These are phyloP conservation scores for Drosophila carrolli DNA, from an alignment of 1,140 invertebrate genomes.

Conservation along the genomic window DNA sequence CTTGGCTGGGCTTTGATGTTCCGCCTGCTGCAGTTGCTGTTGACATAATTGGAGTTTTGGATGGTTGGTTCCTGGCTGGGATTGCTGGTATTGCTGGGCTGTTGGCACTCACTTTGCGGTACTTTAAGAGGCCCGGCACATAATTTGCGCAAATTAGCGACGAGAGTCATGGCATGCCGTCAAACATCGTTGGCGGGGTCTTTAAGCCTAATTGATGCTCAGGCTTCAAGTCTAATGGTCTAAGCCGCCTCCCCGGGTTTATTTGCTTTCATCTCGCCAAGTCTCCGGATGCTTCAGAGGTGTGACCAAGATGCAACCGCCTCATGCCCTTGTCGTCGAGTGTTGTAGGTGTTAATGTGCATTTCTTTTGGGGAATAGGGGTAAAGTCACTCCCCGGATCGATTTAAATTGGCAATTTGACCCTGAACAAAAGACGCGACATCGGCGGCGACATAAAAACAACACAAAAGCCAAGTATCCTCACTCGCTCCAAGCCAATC, in stretches of 20 bases:
- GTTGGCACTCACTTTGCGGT: constrained; percentile 74
- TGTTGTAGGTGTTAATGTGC: constrained; percentile 59
- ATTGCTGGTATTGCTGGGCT: constrained; percentile 28
- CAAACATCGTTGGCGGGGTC: constrained; percentile 55
- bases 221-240: constrained; percentile 49
- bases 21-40: constrained; percentile 73
- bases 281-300: constrained; percentile 46
- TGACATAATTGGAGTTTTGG: constrained; percentile 82
- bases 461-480: constrained; percentile 14
- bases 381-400: constrained; percentile 34
- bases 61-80: constrained; percentile 46
- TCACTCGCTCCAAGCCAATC: constrained; percentile 21
- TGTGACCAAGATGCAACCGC: constrained; percentile 46
- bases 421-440: constrained; percentile 49
- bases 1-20: constrained; percentile 71
- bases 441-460: constrained; percentile 57
- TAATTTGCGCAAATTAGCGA: constrained; percentile 82
- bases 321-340: constrained; percentile 42
- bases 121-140: constrained; percentile 77
- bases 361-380: constrained; percentile 9
- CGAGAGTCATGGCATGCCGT: constrained; percentile 70
- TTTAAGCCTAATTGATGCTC: constrained; percentile 79
- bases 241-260: constrained; percentile 21
- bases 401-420: constrained; percentile 75
- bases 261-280: constrained; percentile 39